Evolutionary conservation across 1,140 invertebrate species (phyloP).

Genomic region (Drosophila azteca): DNA sequence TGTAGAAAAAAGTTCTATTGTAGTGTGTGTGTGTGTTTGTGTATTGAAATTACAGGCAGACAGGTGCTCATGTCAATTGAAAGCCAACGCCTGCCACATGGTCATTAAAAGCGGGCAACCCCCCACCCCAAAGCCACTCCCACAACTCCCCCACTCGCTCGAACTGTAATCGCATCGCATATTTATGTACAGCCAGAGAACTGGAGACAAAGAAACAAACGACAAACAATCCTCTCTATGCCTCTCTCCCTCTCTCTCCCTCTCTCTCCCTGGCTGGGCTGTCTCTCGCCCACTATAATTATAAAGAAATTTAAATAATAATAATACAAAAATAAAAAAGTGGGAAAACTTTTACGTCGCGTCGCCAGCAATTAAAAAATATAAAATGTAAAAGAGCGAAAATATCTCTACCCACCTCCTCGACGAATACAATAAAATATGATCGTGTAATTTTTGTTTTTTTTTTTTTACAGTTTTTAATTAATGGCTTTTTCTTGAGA

Average conservation of each 20-base stretch:
- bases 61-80: conserved; percentile 77
- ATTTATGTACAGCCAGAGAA: conserved; percentile 22
- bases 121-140: background rate
- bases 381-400: conserved; percentile 49
- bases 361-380: conserved; percentile 54
- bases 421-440: conserved; percentile 47
- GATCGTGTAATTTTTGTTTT: conserved; percentile 49
- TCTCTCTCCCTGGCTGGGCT: no score
- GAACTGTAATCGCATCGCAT: conserved; percentile 42
- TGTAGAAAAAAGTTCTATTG: conserved; percentile 46
- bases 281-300: conserved; percentile 34
- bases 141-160: conserved; percentile 4
- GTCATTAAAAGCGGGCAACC: conserved; percentile 50
- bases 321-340: conserved; percentile 46
- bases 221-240: conserved; percentile 35
- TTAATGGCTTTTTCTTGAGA: conserved; percentile 72
- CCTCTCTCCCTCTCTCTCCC: no score
- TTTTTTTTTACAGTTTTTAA: conserved; percentile 73
- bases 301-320: conserved; percentile 76
- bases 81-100: conserved; percentile 60
- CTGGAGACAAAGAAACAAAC: conserved; percentile 50
- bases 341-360: conserved; percentile 61
- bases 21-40: conserved; percentile 27
- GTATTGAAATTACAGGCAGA: conserved; percentile 36
- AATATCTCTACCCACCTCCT: conserved; percentile 1